Conservation (phyloP, 2,888 invertebrate species). For the Melieria crassipennis region DNA sequence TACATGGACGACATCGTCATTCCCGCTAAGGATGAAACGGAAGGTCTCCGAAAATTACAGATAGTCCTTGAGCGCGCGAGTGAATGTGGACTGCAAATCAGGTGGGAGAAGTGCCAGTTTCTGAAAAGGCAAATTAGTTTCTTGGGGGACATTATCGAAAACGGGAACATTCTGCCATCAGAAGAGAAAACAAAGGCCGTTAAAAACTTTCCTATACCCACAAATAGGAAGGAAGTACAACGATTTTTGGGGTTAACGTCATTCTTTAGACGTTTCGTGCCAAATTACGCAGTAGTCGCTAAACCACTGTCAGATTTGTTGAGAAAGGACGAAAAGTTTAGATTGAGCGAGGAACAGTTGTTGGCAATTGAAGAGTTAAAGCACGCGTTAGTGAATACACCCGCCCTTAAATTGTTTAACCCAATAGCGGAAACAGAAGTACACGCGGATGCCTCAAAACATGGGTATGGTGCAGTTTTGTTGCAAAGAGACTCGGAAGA, state of each 20-base stretch:
- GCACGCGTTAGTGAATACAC: conserved; percentile 33
- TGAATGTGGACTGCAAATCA: conserved; percentile 28
- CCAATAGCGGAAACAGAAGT: not conserved
- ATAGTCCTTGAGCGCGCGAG: conserved; percentile 28
- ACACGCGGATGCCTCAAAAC: conserved; percentile 71
- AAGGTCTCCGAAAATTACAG: conserved; percentile 27
- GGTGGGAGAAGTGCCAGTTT: conserved; percentile 41
- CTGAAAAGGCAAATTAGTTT: conserved; percentile 34
- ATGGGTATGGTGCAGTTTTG: conserved; percentile 23
- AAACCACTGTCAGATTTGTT: conserved; percentile 14
- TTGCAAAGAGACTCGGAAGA: not conserved
- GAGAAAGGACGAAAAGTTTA: conserved; percentile 39
- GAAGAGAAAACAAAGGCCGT: conserved; percentile 36
- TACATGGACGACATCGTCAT: conserved; percentile 39
- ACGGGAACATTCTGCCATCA: conserved; percentile 33
- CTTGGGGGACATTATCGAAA: conserved; percentile 40
- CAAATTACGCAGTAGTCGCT: conserved; percentile 6
- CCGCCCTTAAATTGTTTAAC: conserved; percentile 25
- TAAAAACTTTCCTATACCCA: conserved; percentile 37
- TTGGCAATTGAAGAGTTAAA: conserved; percentile 38
- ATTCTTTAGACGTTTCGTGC: conserved; percentile 1
- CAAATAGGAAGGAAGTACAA: conserved; percentile 37
- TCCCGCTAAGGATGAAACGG: conserved; percentile 28
- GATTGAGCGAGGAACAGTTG: conserved; percentile 29
- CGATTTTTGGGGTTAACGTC: conserved; percentile 40